Conservation (phyloP, 1,140 invertebrate genomes). For the Drosophila guanche region DNA sequence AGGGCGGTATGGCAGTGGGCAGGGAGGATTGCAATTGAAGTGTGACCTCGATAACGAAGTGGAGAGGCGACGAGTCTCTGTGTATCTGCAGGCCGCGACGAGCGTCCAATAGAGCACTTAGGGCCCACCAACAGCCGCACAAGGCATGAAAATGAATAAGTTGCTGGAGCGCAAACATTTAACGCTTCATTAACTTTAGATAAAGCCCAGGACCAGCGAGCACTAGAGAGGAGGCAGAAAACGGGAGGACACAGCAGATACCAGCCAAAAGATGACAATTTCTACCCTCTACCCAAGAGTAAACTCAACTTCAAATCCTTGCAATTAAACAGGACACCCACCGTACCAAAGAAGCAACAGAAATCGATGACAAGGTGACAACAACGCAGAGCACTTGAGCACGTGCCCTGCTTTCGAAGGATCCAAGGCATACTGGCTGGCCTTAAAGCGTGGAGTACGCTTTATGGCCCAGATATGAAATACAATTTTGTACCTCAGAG, state of each 20-base stretch:
- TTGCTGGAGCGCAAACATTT: constrained; percentile 80
- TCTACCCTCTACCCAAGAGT: not conserved
- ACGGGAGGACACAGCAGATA: constrained; percentile 11
- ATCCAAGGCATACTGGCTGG: constrained; percentile 9
- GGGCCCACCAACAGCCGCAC: constrained; percentile 55
- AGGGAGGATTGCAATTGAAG: constrained; percentile 57
- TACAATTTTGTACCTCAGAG: too few species aligned
- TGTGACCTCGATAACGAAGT: constrained; percentile 65
- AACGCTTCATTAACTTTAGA: constrained; percentile 82
- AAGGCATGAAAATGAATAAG: constrained; percentile 79
- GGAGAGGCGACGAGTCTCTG: not conserved
- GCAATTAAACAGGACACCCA: constrained; percentile 55
- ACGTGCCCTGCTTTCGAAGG: constrained; percentile 35
- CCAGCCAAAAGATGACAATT: constrained; percentile 1
- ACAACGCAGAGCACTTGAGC: constrained; percentile 52
- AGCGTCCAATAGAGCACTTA: constrained; percentile 75
- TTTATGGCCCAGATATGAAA: too few species aligned
- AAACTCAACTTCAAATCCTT: constrained; percentile 39
- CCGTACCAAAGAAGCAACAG: constrained; percentile 15
- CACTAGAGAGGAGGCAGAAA: constrained; percentile 1
- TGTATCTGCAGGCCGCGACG: constrained; percentile 15
- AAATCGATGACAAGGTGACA: constrained; percentile 76
- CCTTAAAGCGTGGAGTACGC: too few species aligned
- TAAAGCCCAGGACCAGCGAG: constrained; percentile 66
- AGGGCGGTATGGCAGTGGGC: not conserved